Evolutionary conservation across 92 coral and sea anemone genomes (phyloP).

Genomic region (Porites divaricata): DNA sequence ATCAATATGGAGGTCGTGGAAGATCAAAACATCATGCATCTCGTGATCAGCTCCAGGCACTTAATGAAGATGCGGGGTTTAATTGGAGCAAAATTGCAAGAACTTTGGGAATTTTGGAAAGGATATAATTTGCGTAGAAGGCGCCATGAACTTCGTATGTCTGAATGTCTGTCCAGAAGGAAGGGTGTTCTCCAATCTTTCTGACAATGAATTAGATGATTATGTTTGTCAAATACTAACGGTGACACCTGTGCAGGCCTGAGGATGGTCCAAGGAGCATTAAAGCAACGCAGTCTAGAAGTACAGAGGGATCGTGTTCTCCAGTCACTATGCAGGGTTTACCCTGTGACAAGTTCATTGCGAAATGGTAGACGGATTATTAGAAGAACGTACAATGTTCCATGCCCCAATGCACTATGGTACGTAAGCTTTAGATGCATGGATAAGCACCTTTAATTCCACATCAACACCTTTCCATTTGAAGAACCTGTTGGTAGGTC

Average conservation of each 20-base stretch:
- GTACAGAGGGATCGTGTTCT: constrained; percentile 58
- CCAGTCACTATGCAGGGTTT: constrained; percentile 59
- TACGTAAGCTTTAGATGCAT: constrained; percentile 10
- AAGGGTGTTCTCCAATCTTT: constrained; percentile 39
- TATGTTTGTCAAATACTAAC: no score
- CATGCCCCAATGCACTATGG: constrained; percentile 70
- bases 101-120: constrained; percentile 51
- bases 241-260: constrained; percentile 46
- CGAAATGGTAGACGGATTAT: constrained; percentile 59
- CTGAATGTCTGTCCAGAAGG: constrained; percentile 57
- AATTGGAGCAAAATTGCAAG: constrained; percentile 56
- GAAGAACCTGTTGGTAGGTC: no score
- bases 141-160: constrained; percentile 52
- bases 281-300: constrained; percentile 29
- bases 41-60: constrained; percentile 47
- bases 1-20: constrained; percentile 15
- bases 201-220: constrained; percentile 45
- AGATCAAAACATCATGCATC: constrained; percentile 27
- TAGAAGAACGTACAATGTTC: constrained; percentile 57
- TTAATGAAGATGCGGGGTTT: constrained; percentile 39
- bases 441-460: no score
- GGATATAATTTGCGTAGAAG: constrained; percentile 51
- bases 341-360: constrained; percentile 59
- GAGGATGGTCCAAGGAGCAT: constrained; percentile 64
- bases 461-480: no score